Evolutionary conservation across 2,888 invertebrate genomes (phyloP).

Genomic region (Sialis lutaria): DNA sequence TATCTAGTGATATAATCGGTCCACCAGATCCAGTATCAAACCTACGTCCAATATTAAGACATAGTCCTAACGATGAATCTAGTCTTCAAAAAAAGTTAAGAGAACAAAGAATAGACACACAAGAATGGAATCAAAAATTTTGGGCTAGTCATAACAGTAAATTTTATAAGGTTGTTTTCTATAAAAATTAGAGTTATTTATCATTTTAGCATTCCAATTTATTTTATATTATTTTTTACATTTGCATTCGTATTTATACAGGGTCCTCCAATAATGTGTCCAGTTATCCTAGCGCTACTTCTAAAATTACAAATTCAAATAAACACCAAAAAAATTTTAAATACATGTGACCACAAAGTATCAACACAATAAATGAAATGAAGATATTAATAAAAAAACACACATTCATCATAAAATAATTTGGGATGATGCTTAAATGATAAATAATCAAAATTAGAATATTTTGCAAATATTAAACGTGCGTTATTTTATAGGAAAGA

Average conservation of each 20-base stretch:
- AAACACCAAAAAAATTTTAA: too few relatives aligned
- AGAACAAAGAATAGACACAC: slow-evolving; percentile 45
- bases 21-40: slow-evolving; percentile 70
- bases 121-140: slow-evolving; percentile 71
- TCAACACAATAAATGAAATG: too few relatives aligned
- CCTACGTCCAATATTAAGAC: slow-evolving; percentile 52
- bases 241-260: too few relatives aligned
- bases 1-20: slow-evolving; percentile 46
- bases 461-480: slow-evolving; percentile 9
- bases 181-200: too few relatives aligned
- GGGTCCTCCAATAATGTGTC: too few relatives aligned
- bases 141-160: slow-evolving; percentile 66
- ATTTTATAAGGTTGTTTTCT: slow-evolving; percentile 44
- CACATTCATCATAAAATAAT: slow-evolving; percentile 1
- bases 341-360: too few relatives aligned
- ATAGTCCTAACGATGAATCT: slow-evolving; percentile 46
- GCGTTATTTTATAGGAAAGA: slow-evolving; percentile 30
- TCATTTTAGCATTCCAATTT: too few relatives aligned
- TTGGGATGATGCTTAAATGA: neutral
- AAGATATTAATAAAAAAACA: too few relatives aligned
- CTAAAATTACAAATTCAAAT: too few relatives aligned
- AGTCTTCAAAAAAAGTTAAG: slow-evolving; percentile 43
- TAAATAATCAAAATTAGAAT: slow-evolving; percentile 6
- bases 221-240: too few relatives aligned
- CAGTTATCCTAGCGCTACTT: too few relatives aligned